Percentiles rank a stretch among this genome's conserved stretches.
Evolutionary conservation across 2,113 vertebrate species (phyloP).

Genomic region (Variabilichromis moorii): DNA sequence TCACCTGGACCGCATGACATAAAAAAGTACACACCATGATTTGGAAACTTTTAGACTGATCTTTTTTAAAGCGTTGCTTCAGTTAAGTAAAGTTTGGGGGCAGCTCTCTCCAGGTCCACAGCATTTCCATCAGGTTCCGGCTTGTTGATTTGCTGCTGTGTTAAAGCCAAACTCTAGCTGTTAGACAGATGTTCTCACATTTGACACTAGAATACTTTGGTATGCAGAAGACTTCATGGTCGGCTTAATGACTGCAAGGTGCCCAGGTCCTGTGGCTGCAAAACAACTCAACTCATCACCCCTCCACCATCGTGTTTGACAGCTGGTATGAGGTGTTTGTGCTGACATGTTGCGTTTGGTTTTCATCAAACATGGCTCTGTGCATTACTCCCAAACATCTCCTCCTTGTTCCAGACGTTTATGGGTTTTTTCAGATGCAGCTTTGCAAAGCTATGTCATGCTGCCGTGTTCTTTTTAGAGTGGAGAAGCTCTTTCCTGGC

Average conservation of each 20-base stretch:
- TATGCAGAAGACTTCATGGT: background rate
- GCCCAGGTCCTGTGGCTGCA: background rate
- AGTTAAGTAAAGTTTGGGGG: background rate
- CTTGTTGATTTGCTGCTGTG: background rate
- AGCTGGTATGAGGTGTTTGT: background rate
- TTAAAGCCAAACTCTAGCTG: background rate
- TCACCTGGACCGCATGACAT: background rate
- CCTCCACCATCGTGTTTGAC: background rate
- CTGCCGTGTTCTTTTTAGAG: background rate
- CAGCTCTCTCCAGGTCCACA: background rate
- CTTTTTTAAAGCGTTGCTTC: background rate
- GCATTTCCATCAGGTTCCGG: background rate
- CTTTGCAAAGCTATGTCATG: background rate
- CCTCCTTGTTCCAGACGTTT: background rate
- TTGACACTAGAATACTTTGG: background rate
- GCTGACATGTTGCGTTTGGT: background rate
- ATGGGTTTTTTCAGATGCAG: background rate
- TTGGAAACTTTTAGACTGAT: background rate
- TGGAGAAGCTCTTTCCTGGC: background rate
- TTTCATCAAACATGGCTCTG: background rate
- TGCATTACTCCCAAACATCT: background rate
- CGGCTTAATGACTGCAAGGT: background rate
- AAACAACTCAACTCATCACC: background rate
- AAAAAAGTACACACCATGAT: background rate
- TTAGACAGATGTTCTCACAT: background rate